These are phyloP conservation scores for Plodia interpunctella DNA, from an alignment of 1,140 invertebrate species.

Conservation along the genomic window DNA sequence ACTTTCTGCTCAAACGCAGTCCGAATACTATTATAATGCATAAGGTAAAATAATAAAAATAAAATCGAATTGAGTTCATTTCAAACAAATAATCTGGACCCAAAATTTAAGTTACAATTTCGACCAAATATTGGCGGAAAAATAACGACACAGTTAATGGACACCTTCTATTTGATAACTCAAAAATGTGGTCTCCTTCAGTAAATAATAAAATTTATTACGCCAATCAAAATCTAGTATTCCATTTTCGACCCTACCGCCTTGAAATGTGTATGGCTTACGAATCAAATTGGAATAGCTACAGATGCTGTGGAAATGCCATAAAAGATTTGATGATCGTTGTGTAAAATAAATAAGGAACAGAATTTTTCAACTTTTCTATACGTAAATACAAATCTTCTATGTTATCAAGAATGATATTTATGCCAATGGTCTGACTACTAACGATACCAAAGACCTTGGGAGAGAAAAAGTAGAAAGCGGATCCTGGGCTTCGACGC, in stretches of 20 bases:
- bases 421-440: no score
- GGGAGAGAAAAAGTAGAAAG: no score
- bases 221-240: not conserved
- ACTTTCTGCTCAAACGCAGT: no score
- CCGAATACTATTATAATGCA: no score
- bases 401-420: no score
- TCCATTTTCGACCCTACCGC: not conserved
- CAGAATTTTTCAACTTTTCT: not conserved
- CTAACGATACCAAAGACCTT: no score
- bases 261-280: not conserved
- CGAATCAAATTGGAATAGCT: not conserved
- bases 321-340: slow-evolving; percentile 2
- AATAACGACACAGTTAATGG: not conserved
- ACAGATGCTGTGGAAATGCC: not conserved
- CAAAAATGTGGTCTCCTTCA: slow-evolving; percentile 5
- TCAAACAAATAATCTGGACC: no score
- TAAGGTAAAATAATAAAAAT: no score
- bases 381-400: no score
- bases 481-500: no score
- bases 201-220: slow-evolving; percentile 6
- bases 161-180: not conserved
- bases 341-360: not conserved
- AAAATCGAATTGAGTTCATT: not conserved
- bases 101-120: not conserved
- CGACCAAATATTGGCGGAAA: not conserved